Conservation (phyloP, 2,113 vertebrate species). For the Corydoras sp. region DNA sequence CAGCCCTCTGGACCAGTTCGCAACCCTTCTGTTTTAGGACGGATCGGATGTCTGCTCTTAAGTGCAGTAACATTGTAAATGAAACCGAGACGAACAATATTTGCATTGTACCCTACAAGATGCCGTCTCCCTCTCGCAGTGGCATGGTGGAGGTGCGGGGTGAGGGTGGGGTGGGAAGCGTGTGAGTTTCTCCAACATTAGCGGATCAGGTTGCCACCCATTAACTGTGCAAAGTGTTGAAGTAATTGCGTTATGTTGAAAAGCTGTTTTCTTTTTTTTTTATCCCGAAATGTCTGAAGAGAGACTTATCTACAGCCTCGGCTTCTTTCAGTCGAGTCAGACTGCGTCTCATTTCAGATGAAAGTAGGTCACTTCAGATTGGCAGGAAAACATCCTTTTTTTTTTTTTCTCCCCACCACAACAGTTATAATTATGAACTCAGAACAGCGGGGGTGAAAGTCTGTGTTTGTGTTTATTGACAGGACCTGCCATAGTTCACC, state of each 20-base stretch:
- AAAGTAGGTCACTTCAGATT: slow-evolving; percentile 41
- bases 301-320: slow-evolving; percentile 25
- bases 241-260: slow-evolving; percentile 28
- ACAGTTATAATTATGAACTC: slow-evolving; percentile 40
- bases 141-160: not conserved
- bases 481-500: slow-evolving; percentile 21
- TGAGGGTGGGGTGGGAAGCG: not conserved
- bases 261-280: not conserved
- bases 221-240: slow-evolving; percentile 16
- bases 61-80: slow-evolving; percentile 65
- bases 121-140: slow-evolving; percentile 38
- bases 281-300: slow-evolving; percentile 18
- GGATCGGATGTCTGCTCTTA: slow-evolving; percentile 69
- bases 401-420: slow-evolving; percentile 16
- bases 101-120: slow-evolving; percentile 68
- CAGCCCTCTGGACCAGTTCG: slow-evolving; percentile 58
- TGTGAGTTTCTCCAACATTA: slow-evolving; percentile 11
- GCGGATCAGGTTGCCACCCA: slow-evolving; percentile 18
- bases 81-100: slow-evolving; percentile 64
- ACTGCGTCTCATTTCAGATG: slow-evolving; percentile 23
- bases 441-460: slow-evolving; percentile 37
- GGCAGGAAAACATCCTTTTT: slow-evolving; percentile 26
- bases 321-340: slow-evolving; percentile 22
- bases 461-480: slow-evolving; percentile 42
- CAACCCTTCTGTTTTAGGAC: slow-evolving; percentile 58